Conservation (phyloP, 2,888 invertebrate genomes). For the Gastrophysa polygoni region DNA sequence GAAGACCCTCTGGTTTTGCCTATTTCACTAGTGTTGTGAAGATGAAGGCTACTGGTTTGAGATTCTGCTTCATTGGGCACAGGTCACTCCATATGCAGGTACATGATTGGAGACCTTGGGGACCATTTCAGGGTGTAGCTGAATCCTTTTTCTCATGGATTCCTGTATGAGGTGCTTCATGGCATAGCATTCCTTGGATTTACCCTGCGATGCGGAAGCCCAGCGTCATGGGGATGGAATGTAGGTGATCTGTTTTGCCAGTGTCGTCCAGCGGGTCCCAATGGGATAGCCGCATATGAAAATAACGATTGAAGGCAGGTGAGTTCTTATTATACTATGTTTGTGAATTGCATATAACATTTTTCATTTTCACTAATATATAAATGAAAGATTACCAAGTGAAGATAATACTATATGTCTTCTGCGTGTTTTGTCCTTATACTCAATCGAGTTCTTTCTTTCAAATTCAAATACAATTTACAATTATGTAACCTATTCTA, state of each 20-base stretch:
- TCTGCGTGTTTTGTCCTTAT: no score
- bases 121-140: not conserved
- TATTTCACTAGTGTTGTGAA: not conserved
- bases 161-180: not conserved
- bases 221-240: not conserved
- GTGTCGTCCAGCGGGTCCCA: not conserved
- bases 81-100: not conserved
- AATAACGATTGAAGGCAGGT: slow-evolving; percentile 1
- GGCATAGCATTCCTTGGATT: not conserved
- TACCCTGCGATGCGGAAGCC: not conserved
- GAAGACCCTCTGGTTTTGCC: not conserved
- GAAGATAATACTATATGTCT: no score
- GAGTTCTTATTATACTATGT: slow-evolving; percentile 1
- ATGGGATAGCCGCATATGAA: not conserved
- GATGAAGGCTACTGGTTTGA: not conserved
- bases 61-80: not conserved
- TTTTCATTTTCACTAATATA: not conserved
- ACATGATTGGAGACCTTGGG: not conserved
- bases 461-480: no score
- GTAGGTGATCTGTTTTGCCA: slow-evolving; percentile 1
- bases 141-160: not conserved
- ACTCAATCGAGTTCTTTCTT: no score
- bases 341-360: not conserved
- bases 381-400: no score
- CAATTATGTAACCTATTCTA: no score